Base-by-base conservation (phyloP, 2,888 invertebrate genomes). In the Phaonia tiefii region DNA sequence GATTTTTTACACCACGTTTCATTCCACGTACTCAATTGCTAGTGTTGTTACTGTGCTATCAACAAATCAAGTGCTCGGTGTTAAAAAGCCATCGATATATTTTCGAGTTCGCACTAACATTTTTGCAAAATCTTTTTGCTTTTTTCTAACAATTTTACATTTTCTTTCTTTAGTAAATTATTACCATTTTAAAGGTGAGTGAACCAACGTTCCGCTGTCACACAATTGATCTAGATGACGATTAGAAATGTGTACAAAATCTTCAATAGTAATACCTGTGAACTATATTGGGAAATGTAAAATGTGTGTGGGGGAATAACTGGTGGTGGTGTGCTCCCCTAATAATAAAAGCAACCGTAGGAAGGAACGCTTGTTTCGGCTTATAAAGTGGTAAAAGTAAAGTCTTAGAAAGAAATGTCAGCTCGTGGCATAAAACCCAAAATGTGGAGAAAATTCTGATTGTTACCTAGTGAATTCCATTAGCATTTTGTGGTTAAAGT, bases 61-160 rank as follows among this genome's bases (percentile, higher is more conserved):
- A 8, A 31, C 8, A 31, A 8, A n/a, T n/a, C n/a, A 31, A 31
- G 31, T 31, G 8, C 31, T 31, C 8, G 31, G 8, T 5, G 31
- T 31, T 3, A 31, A 31, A 31, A 3, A 31, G 31, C 3, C 49
- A 60, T 49, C 71, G 72, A 73, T 56, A 54, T 54, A 65, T 74
- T 65, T 56, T 56, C 65, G 44, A 74, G 56, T 74, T 66, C 60
- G 65, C 17, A 74, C 44, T 74, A 74, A 74, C 44, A 66, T 37
- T 31, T 71, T 60, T 74, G 56, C 56, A n/a, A 58, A 31, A 58
- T 39, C 39, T 65, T 65, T 37, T 46, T 65, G 25, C 51, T 66
- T 65, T 54, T 74, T 66, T 74, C 31, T 66, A 65, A 65, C 56
- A 66, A 58, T 67, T 67, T 58, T 66, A 65, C 13, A 74, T 31